Conservation (phyloP, 2,797 vertebrate genomes). For the Chrysolophus pictus region DNA sequence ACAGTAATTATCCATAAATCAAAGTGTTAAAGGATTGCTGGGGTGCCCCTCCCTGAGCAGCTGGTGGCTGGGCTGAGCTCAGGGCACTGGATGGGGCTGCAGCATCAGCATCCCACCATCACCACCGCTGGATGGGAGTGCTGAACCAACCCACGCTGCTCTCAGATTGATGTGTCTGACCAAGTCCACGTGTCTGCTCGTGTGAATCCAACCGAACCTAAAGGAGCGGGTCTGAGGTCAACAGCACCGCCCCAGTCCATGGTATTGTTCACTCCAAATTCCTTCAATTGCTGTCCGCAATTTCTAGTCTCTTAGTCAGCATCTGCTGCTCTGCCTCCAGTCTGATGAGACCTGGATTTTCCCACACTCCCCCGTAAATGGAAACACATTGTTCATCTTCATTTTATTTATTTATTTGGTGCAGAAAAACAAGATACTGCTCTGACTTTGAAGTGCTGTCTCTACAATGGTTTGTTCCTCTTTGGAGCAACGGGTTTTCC, state of each 20-base stretch:
- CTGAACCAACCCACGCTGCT: neutral
- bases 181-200: neutral
- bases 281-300: conserved; percentile 29
- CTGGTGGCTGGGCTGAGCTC: neutral
- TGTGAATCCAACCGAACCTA: neutral
- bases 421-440: conserved; percentile 71
- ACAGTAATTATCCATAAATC: neutral
- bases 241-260: neutral
- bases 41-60: neutral
- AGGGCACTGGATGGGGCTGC: neutral
- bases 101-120: neutral
- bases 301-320: conserved; percentile 65
- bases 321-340: conserved; percentile 5
- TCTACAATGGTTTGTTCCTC: conserved; percentile 71
- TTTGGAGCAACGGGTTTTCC: conserved; percentile 69
- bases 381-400: conserved; percentile 77
- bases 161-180: neutral
- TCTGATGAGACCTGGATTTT: conserved; percentile 73
- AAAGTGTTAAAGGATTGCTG: neutral
- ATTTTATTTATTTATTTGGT: conserved; percentile 73
- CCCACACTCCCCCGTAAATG: conserved; percentile 74
- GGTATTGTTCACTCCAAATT: conserved; percentile 47
- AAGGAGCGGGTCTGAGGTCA: neutral
- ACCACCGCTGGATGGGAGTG: neutral
- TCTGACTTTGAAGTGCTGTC: conserved; percentile 73